Base-by-base conservation (phyloP, 2,113 vertebrate genomes). In the Psilopogon haemacephalus region DNA sequence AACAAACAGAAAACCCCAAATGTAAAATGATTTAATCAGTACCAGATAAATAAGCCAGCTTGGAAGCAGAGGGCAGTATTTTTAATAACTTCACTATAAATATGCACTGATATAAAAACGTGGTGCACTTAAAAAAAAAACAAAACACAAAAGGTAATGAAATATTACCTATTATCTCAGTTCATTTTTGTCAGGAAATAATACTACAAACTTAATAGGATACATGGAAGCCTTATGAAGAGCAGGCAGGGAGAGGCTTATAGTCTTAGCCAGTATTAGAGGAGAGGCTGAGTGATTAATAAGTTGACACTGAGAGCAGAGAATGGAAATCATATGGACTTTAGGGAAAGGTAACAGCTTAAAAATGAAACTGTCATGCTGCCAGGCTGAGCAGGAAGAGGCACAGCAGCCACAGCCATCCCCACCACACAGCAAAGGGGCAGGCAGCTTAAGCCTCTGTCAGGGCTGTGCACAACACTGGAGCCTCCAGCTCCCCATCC, bases 71-170 rank as follows among this genome's bases (percentile, higher is more conserved):
- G 86, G 94, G 96, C 82, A 88, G 24, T 59, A 80, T 86, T 97
- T 95, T 97, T 96, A 97, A 96, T 96, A 97, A 97, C 69, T 77
- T 94, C 75, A 81, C 86, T 93, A 92, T 90, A 94, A 97, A 90
- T 44, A 78, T 80, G 55, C 88, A 85, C 67, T 44, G 84, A 88
- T 81, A 87, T 84, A 89, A 95, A 96, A 96, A 84, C 58, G 55
- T 19, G 80, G n/a, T 82, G 72, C 94, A 95, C 90, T 92, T 88
- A 96, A 96, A 93, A 89, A 96, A 96, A 93, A 96, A 93, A 96
- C 90, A 59, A 87, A 94, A 60, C 84, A 93, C 91, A 96, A 95
- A 94, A 95, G 87, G 81, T 67, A 96, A 96, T 97, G 91, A 97
- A 97, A 94, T 95, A 94, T 88, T 77, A 95, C 80, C 75, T 94